Evolutionary conservation across 2,797 vertebrate species (phyloP).

Genomic region (Premnoplex brunnescens): DNA sequence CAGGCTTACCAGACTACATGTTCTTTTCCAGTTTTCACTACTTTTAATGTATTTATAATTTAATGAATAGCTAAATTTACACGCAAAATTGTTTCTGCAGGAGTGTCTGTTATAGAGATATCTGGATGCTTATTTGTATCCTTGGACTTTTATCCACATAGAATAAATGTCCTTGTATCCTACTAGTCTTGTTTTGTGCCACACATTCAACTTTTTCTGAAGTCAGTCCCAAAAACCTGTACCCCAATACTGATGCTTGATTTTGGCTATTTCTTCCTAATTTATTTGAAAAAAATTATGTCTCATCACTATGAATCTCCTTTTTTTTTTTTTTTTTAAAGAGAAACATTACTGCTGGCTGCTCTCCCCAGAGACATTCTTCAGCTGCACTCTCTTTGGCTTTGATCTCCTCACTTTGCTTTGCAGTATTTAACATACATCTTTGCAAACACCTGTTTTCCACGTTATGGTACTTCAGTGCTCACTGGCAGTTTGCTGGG

Average conservation of each 20-base stretch:
- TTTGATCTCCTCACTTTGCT: background rate
- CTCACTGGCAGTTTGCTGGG: background rate
- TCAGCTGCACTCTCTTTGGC: background rate
- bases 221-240: background rate
- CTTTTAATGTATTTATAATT: background rate
- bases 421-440: background rate
- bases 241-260: background rate
- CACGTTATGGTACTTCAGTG: background rate
- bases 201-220: background rate
- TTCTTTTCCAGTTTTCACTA: background rate
- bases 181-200: background rate
- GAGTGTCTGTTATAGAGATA: background rate
- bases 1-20: background rate
- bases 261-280: background rate
- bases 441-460: background rate
- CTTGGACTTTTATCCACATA: background rate
- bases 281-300: background rate
- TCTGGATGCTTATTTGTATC: background rate
- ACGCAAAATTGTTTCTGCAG: background rate
- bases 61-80: background rate
- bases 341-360: background rate
- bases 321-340: background rate
- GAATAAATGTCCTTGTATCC: background rate
- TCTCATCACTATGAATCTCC: background rate
- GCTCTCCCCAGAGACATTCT: background rate